Conservation (phyloP, 2,888 invertebrate species). For the Chaitophorus viminalis region DNA sequence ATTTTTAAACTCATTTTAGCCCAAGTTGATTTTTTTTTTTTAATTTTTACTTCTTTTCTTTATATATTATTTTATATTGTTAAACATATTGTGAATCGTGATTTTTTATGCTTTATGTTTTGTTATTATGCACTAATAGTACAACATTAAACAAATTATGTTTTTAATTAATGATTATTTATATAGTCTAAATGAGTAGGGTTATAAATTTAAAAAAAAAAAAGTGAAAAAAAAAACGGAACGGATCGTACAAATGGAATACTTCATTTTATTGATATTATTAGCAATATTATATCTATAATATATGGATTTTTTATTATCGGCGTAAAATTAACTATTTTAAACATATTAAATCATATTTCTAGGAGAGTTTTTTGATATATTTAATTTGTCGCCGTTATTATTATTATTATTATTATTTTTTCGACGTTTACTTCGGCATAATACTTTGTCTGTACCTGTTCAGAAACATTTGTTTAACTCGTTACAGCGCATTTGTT, state of each 20-base stretch:
- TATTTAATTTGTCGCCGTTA: slow-evolving; percentile 44
- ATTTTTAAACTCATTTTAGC: slow-evolving; percentile 57
- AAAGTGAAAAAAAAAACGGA: slow-evolving; percentile 47
- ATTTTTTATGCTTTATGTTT: slow-evolving; percentile 60
- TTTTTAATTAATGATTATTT: slow-evolving; percentile 61
- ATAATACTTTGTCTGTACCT: slow-evolving; percentile 51
- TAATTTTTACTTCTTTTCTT: slow-evolving; percentile 41
- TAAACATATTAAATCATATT: slow-evolving; percentile 47
- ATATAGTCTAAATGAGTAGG: slow-evolving; percentile 62
- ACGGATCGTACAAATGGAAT: slow-evolving; percentile 61
- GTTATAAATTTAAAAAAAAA: slow-evolving; percentile 40
- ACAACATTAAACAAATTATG: slow-evolving; percentile 62
- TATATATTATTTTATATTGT: slow-evolving; percentile 60
- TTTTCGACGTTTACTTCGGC: slow-evolving; percentile 23
- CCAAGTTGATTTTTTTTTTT: slow-evolving; percentile 56
- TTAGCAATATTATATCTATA: slow-evolving; percentile 57
- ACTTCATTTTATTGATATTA: slow-evolving; percentile 43
- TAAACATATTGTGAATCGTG: slow-evolving; percentile 57
- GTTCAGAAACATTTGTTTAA: slow-evolving; percentile 44
- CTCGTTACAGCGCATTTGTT: slow-evolving; percentile 62
- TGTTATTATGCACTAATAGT: slow-evolving; percentile 61
- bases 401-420: slow-evolving; percentile 13
- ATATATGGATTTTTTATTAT: slow-evolving; percentile 46
- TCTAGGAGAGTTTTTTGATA: slow-evolving; percentile 37
- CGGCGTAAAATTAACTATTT: slow-evolving; percentile 46